Evolutionary conservation across 2,888 invertebrate genomes (phyloP), one percentile per base, ranked within the genome.

Genomic region (Punctoribates punctum): DNA sequence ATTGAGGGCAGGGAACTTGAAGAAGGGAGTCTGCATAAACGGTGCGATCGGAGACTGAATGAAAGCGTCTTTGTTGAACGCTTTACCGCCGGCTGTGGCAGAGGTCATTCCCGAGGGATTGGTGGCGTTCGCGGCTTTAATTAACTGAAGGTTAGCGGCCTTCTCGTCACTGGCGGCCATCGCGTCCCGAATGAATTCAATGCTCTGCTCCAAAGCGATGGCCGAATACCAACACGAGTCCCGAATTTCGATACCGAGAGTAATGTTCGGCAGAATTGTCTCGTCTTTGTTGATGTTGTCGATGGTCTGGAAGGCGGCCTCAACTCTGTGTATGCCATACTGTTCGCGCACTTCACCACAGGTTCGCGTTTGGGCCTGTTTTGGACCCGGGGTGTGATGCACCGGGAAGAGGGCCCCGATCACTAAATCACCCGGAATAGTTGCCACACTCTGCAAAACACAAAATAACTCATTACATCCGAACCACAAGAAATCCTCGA

Each of bases 171-270:
- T 77, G 38, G 80, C 80, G 13, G 80, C 81, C 80, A 89, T 87
- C 57, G 90, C 88, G 82, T 90, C 90, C 70, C 90, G 86, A 80
- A 91, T 90, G 81, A 91, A 88, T 84, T 90, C 90, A 79, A 91
- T 89, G 82, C 89, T 89, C 84, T 91, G 91, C 81, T 91, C 90
- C 79, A 92, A 86, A 42, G 91, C 91, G 5, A 91, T 89, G 20
- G 91, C 89, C 3, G 91, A 89, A 81, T 90, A 91, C 91, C 91
- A 92, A 83, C 92, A 92, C 29, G 90, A 90, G 84, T 92, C 92
- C 3, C 90, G 86, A 78, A 91, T 89, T 83, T 91, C 90, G 75
- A 90, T 87, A 34, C 91, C 91, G 17, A 89, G 83, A 1, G 84
- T 86, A 73, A 88, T 85, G 78, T 83, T 83, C 9, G 88, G 88